phyloP scores from a whole-genome alignment of 1,140 invertebrate species.

The Triops longicaudatus region DNA sequence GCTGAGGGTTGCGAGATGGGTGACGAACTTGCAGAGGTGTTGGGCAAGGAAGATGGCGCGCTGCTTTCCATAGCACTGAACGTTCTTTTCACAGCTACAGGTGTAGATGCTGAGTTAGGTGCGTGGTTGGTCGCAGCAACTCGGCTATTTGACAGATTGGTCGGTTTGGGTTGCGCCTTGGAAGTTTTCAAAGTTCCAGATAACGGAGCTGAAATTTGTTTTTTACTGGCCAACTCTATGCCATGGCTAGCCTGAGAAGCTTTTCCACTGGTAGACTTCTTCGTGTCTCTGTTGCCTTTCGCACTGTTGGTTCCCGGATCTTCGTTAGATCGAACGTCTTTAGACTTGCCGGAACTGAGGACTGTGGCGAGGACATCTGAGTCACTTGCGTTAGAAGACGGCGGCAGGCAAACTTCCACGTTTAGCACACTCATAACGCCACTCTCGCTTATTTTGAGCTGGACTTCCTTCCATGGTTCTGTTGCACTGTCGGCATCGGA shows the following conservation, averaged over 20 bases:
- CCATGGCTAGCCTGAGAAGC: slow-evolving; percentile 41
- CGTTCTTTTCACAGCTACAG: slow-evolving; percentile 2
- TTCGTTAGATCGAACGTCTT: neutral
- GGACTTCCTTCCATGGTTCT: slow-evolving; percentile 52
- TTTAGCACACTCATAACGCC: slow-evolving; percentile 52
- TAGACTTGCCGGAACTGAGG: neutral
- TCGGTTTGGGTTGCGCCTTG: slow-evolving; percentile 47
- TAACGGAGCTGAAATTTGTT: neutral
- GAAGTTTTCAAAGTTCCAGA: slow-evolving; percentile 43
- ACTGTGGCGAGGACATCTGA: neutral
- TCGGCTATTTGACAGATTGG: slow-evolving; percentile 47
- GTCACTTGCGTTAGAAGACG: slow-evolving; percentile 29
- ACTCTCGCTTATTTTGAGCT: slow-evolving; percentile 58
- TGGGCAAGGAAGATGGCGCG: neutral
- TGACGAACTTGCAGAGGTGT: neutral
- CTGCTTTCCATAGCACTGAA: neutral
- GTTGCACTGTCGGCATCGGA: slow-evolving; percentile 25
- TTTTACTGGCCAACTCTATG: neutral
- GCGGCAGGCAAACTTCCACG: slow-evolving; percentile 30
- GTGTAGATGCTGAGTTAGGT: neutral
- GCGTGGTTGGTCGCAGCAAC: slow-evolving; percentile 1
- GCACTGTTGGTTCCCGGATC: neutral
- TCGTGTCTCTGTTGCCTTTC: slow-evolving; percentile 11
- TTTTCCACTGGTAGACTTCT: neutral
- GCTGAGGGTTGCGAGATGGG: slow-evolving; percentile 4